These are phyloP conservation scores for Rhagologus leucostigma DNA, from an alignment of 2,113 vertebrate species.

Conservation along the genomic window DNA sequence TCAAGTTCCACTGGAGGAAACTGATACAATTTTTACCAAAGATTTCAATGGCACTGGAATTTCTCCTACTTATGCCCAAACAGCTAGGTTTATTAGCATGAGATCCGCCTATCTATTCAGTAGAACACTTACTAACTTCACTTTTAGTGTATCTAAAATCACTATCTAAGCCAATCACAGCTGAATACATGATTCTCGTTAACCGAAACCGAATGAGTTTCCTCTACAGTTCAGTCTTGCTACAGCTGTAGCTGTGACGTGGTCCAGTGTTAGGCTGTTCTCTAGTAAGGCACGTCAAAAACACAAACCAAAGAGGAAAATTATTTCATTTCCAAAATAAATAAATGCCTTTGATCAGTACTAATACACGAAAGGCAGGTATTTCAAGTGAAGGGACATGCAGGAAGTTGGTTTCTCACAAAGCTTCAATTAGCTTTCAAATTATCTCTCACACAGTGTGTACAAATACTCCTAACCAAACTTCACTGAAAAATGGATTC, in stretches of 20 bases:
- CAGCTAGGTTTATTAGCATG: background rate
- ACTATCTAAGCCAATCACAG: background rate
- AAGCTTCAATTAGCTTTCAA: constrained; percentile 73
- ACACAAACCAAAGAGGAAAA: constrained; percentile 53
- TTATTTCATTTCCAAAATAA: constrained; percentile 63
- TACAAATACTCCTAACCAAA: constrained; percentile 72
- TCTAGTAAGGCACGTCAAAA: constrained; percentile 6
- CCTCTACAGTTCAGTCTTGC: background rate
- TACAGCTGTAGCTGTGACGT: background rate
- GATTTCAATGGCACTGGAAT: background rate
- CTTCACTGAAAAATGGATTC: constrained; percentile 75
- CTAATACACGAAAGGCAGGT: background rate
- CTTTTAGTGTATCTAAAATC: background rate
- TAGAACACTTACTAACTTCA: background rate
- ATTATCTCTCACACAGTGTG: constrained; percentile 69
- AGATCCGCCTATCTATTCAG: background rate
- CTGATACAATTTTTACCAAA: background rate
- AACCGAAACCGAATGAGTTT: constrained; percentile 35
- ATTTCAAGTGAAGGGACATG: constrained; percentile 27
- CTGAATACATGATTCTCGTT: background rate
- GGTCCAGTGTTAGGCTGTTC: background rate
- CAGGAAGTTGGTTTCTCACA: constrained; percentile 48
- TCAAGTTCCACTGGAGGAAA: background rate
- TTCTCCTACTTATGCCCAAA: background rate
- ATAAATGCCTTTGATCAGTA: constrained; percentile 9